Conservation (phyloP, 2,888 invertebrate species). For the Tethea ocularis region DNA sequence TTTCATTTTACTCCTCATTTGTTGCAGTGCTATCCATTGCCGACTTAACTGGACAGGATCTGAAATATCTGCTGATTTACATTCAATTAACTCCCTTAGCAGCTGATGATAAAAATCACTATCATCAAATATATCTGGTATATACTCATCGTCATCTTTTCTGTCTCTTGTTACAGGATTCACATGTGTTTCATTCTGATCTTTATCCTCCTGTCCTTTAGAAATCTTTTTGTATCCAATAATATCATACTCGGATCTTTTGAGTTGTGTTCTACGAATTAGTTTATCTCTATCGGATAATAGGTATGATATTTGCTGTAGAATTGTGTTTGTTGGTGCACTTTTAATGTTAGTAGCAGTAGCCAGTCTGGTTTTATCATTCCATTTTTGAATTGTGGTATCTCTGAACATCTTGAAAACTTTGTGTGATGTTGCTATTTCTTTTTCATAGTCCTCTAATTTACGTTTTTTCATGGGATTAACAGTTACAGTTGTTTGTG, state of each 20-base stretch:
- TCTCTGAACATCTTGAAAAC: constrained; percentile 88
- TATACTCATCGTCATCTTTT: constrained; percentile 84
- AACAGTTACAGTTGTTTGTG: constrained; percentile 28
- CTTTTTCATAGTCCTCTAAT: constrained; percentile 83
- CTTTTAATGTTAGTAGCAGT: constrained; percentile 86
- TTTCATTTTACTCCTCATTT: constrained; percentile 95
- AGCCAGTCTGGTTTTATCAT: constrained; percentile 93
- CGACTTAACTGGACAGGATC: constrained; percentile 94
- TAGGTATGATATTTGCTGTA: constrained; percentile 94
- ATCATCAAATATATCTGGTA: constrained; percentile 96
- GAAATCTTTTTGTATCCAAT: constrained; percentile 81
- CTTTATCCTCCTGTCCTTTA: constrained; percentile 36
- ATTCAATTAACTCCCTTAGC: constrained; percentile 95
- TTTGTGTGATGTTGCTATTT: constrained; percentile 83
- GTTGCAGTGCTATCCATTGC: constrained; percentile 96
- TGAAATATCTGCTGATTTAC: constrained; percentile 91
- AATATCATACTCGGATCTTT: constrained; percentile 88
- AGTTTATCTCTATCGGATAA: constrained; percentile 90
- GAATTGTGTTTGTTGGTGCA: constrained; percentile 85
- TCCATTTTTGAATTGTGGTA: constrained; percentile 95
- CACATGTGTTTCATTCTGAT: constrained; percentile 37
- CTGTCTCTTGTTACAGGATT: constrained; percentile 50
- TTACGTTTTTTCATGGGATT: constrained; percentile 75
- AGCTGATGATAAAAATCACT: constrained; percentile 98
- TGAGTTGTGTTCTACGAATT: constrained; percentile 90